A percentile compares a stretch with the other conserved stretches of the same genome.
Conservation (phyloP, 2,888 invertebrate species). For the Orchesellides sinensis region DNA sequence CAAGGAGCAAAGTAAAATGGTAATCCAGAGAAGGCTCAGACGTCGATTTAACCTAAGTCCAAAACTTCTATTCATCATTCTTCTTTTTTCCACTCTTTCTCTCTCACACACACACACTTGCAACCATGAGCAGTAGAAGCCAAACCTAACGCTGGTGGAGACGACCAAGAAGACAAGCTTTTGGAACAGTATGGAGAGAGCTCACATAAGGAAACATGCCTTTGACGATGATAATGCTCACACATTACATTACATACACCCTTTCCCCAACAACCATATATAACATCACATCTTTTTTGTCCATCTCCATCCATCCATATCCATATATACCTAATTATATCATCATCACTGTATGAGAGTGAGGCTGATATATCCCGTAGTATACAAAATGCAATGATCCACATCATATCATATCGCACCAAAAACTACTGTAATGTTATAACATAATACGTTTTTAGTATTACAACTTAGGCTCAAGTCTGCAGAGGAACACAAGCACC, state of each 20-base stretch:
- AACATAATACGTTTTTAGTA: too few relatives aligned
- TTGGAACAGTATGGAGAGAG: not conserved
- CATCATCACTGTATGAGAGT: not conserved
- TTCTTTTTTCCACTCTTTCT: constrained; percentile 41
- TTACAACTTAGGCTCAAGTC: too few relatives aligned
- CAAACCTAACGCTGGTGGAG: too few relatives aligned
- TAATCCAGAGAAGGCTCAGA: constrained; percentile 69
- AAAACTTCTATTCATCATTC: constrained; percentile 74
- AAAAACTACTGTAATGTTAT: too few relatives aligned
- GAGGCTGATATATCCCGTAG: not conserved
- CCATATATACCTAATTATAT: too few relatives aligned
- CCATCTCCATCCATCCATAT: not conserved
- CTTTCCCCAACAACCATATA: not conserved
- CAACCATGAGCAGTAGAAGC: constrained; percentile 6
- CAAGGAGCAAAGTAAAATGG: constrained; percentile 62
- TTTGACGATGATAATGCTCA: not conserved
- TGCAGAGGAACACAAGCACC: too few relatives aligned
- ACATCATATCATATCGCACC: constrained; percentile 25
- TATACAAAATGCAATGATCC: constrained; percentile 15
- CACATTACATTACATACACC: not conserved
- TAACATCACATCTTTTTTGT: too few relatives aligned
- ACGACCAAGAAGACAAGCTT: too few relatives aligned
- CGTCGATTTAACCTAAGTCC: constrained; percentile 75
- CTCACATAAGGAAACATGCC: not conserved
- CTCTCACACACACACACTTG: too few relatives aligned